Percentiles rank a stretch among this genome's conserved stretches.
These are phyloP conservation scores for Tachypleus tridentatus DNA, from an alignment of 1,140 invertebrate genomes.

Conservation along the genomic window DNA sequence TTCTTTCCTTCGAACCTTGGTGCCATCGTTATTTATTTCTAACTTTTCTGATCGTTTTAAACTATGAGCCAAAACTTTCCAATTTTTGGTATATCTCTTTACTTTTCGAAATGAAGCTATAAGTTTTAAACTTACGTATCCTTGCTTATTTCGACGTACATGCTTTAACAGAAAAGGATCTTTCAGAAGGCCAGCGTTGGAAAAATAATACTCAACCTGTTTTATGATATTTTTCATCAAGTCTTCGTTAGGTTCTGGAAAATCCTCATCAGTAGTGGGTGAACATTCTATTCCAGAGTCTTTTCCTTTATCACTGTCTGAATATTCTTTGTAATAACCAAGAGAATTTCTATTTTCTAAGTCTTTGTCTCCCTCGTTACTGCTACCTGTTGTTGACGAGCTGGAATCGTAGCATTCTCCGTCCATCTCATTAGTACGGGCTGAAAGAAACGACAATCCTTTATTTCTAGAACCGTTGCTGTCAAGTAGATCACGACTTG, in stretches of 20 bases:
- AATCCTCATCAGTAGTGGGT: background rate
- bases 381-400: background rate
- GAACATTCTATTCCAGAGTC: background rate
- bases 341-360: background rate
- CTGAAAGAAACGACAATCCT: too few species aligned
- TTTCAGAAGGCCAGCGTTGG: slow-evolving; percentile 83
- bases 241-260: slow-evolving; percentile 7
- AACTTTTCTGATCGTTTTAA: slow-evolving; percentile 63
- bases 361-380: background rate
- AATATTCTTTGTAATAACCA: background rate
- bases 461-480: too few species aligned
- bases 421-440: too few species aligned
- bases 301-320: background rate
- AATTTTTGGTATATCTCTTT: slow-evolving; percentile 67
- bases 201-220: slow-evolving; percentile 88
- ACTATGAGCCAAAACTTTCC: slow-evolving; percentile 76
- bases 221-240: slow-evolving; percentile 34
- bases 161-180: slow-evolving; percentile 90
- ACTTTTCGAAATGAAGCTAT: slow-evolving; percentile 49
- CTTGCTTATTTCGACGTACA: slow-evolving; percentile 83
- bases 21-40: slow-evolving; percentile 78
- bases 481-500: too few species aligned
- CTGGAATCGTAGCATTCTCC: too few species aligned
- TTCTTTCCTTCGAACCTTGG: slow-evolving; percentile 70
- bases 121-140: slow-evolving; percentile 83